phyloP scores from a whole-genome alignment of 2,888 invertebrate species.

The Stegophylla sp. region DNA sequence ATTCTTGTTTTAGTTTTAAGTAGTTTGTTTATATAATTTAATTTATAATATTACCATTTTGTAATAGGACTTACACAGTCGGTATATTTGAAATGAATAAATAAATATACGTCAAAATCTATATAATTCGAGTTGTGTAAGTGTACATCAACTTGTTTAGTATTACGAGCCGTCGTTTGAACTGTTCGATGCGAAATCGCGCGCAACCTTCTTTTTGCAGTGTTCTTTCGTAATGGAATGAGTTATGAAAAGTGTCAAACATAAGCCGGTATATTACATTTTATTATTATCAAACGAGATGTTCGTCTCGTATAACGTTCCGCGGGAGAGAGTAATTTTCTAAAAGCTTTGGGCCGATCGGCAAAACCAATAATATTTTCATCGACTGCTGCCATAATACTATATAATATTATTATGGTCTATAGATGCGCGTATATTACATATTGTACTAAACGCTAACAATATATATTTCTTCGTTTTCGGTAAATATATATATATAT shows the following conservation, averaged over 20 bases:
- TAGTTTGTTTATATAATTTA: neutral
- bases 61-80: too few species aligned
- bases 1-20: too few species aligned
- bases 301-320: neutral
- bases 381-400: too few species aligned
- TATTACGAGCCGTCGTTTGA: neutral
- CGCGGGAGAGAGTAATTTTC: constrained; percentile 23
- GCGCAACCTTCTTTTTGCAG: neutral
- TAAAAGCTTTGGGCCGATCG: constrained; percentile 15
- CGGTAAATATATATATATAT: too few species aligned
- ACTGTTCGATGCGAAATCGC: neutral
- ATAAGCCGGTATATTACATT: neutral
- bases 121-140: neutral
- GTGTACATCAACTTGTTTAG: neutral
- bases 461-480: too few species aligned
- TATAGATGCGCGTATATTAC: too few species aligned
- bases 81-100: too few species aligned
- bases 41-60: too few species aligned
- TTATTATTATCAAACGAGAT: constrained; percentile 20
- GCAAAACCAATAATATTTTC: constrained; percentile 14
- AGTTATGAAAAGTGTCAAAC: neutral
- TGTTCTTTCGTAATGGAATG: neutral
- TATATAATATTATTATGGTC: neutral
- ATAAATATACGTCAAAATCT: neutral
- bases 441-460: too few species aligned